Base-by-base conservation (phyloP, 2,888 invertebrate genomes). In the Apamea anceps region DNA sequence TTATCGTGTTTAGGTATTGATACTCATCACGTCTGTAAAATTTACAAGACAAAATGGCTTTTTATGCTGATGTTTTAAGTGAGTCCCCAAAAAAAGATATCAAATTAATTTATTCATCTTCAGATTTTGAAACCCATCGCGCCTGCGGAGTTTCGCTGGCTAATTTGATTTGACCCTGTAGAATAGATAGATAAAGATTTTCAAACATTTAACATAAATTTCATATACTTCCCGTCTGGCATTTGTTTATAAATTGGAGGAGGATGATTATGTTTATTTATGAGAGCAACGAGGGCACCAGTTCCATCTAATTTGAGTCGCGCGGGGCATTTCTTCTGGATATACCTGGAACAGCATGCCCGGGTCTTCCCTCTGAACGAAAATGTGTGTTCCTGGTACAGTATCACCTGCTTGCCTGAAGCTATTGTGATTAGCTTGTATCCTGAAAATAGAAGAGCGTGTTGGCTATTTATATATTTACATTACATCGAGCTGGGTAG, bases 311-410 rank as follows among this genome's bases (percentile, higher is more conserved):
- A 8, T 28, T 28, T 67, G 21, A 81, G 63, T 42, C 28, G 54
- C 12, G 84, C 81, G 42, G 12, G 72, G n/a, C 81, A 82, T 57
- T 82, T 84, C 37, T 78, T 82, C 68, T 63, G 72, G 4, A 54
- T 0, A 48, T 82, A 82, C 5, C 67, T 84, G 1, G 81, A 82
- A 79, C 84, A 82, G 37, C 63, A 63, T 2, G 81, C 81, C 1
- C 42, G 54, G 5, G 45, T 68, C 57, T 72, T 84, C 6, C 79
- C 63, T 68, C 81, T n/a, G 68, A 82, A 87, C 0, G 86, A 87
- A 28, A 80, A 89, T 2, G 87, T 85, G 65, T 87, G 81, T 3
- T 82, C 72, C 51, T 82, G 63, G 67, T 85, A 90, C 80, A 90
- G 48, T 18, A 87, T 48, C 10, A 88, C 72, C 28, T 79, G 82